Evolutionary conservation across 1,140 invertebrate genomes (phyloP).

Genomic region (Schlechtendalia chinensis): DNA sequence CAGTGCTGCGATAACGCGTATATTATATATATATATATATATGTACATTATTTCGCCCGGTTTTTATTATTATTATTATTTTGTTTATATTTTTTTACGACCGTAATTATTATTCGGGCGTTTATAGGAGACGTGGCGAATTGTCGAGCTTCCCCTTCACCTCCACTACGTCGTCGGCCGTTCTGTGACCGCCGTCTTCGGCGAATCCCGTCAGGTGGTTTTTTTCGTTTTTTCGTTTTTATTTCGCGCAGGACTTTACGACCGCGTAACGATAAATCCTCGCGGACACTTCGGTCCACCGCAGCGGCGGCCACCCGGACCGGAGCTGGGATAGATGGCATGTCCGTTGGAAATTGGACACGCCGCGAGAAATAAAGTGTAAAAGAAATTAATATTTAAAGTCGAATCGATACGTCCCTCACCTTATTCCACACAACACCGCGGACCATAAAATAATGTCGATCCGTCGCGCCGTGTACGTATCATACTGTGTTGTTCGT

Average conservation of each 20-base stretch:
- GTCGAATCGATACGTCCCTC: constrained; percentile 15
- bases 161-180: too few species aligned
- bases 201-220: constrained; percentile 31
- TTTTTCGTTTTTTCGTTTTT: too few species aligned
- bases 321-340: not conserved
- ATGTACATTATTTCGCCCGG: constrained; percentile 46
- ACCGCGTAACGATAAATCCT: constrained; percentile 38
- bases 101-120: constrained; percentile 45
- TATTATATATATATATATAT: too few species aligned
- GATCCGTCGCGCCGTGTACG: not conserved
- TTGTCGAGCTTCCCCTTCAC: not conserved
- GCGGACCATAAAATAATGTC: not conserved
- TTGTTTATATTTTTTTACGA: constrained; percentile 27
- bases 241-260: constrained; percentile 40
- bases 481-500: not conserved
- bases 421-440: not conserved
- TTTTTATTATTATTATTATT: constrained; percentile 23
- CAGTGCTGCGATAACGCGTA: not conserved
- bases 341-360: constrained; percentile 17
- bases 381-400: not conserved
- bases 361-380: constrained; percentile 11
- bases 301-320: constrained; percentile 39
- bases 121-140: constrained; percentile 35
- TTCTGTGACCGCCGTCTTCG: not conserved
- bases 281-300: not conserved